Evolutionary conservation across 2,113 vertebrate genomes (phyloP), one percentile per base, ranked within the genome.

Genomic region (Terrapene triunguis): DNA sequence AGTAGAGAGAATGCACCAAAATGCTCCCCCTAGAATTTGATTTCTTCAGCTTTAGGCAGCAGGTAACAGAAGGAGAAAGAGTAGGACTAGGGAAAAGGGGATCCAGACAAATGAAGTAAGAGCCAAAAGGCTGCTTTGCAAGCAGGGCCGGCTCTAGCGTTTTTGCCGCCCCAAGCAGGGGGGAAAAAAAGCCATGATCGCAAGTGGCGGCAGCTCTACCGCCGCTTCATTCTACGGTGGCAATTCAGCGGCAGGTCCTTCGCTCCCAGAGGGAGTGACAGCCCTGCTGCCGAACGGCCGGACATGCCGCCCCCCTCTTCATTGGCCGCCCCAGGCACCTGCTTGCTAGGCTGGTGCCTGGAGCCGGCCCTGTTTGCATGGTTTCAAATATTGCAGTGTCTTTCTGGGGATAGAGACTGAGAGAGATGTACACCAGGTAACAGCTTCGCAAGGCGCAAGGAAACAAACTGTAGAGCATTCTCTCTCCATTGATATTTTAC

Each of bases 51-150:
- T n/a, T 78, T 25, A 82, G 54, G 21, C 84, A 57, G 25, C 2
- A 80, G 51, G 22, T 42, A 54, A 54, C 17, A 38, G n/a, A 55
- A 38, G 38, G 1, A 95, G 81, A 44, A 24, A 76, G 79, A 78
- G 35, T 48, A 5, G 7, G 3, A 44, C 53, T 13, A 62, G 44
- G 65, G 78, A 94, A 93, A 25, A 59, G 57, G 22, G 38, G 81
- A 54, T 79, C 42, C 50, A 84, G 59, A 53, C 59, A 65, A 95
- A 91, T 44, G 51, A 95, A 86, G 79, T 38, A 90, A 81, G 92
- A 82, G 8, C 72, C 12, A 83, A 42, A 74, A 74, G 22, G 10
- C 38, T 42, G 22, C 72, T 42, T 57, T 44, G 42, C 42, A 44
- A 5, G 42, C 42, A 44, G 42, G 42, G 42, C 42, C 5, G 42